These are phyloP conservation scores for Phrynosoma blainvillii DNA, from an alignment of 2,113 vertebrate species.

Conservation along the genomic window DNA sequence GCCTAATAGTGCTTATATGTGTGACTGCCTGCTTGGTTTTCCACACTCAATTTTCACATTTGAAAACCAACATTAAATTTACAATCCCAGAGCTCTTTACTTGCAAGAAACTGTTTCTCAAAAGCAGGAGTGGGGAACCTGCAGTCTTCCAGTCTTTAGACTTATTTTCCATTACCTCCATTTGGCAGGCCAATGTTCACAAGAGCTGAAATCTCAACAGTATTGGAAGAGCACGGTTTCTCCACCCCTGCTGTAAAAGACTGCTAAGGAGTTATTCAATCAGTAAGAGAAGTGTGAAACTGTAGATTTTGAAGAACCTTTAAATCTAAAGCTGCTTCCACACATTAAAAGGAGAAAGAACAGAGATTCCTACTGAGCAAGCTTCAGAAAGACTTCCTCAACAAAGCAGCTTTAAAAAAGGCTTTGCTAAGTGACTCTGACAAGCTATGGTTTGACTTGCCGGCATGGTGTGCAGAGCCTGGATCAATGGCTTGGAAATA, in stretches of 20 bases:
- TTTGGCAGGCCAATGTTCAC: background rate
- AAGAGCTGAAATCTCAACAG: background rate
- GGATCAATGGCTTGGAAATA: constrained; percentile 87
- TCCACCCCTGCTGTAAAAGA: background rate
- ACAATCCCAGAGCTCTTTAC: no score
- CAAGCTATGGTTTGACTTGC: constrained; percentile 51
- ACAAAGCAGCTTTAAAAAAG: constrained; percentile 34
- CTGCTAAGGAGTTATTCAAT: background rate
- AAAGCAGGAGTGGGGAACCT: no score
- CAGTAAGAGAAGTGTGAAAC: background rate
- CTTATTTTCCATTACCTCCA: background rate
- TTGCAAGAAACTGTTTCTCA: background rate
- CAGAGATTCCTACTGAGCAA: background rate
- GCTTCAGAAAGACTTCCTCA: background rate
- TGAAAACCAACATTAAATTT: background rate
- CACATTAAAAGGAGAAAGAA: background rate
- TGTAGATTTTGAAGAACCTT: background rate
- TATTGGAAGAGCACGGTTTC: background rate
- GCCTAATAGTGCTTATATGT: background rate
- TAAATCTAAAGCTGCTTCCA: background rate
- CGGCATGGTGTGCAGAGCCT: constrained; percentile 57
- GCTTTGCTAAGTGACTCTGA: constrained; percentile 32
- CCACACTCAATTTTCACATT: background rate
- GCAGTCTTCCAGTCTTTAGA: background rate
- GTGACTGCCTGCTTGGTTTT: background rate